Base-by-base conservation (phyloP, 2,797 vertebrate species). In the Liasis olivaceus region DNA sequence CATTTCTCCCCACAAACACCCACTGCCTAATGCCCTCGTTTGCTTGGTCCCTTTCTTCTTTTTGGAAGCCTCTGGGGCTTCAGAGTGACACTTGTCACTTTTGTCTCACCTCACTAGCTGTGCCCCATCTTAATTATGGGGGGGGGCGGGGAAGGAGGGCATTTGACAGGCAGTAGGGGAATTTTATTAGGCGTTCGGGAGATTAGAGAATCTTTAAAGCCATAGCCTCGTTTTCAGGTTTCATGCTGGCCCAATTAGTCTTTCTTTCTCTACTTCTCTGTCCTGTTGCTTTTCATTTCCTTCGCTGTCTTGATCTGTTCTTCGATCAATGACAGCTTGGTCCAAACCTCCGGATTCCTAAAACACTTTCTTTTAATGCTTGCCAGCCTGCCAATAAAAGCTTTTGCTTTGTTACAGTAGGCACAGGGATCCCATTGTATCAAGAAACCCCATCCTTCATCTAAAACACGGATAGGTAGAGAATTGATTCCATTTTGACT, bases 161-260 rank as follows among this genome's bases (percentile, higher is more conserved):
- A 58, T 88, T 88, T 93, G 66, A 88, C 66, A 90, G 59, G 66
- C 59, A 84, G 85, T 88, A 9, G 59, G 26, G 85, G 92, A 59
- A 93, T 93, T 91, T 93, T 91, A 85, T 93, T 64, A 72, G 69
- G 31, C 56, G 24, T 85, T 84, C 64, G 58, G 63, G 85, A 88
- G 69, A 87, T 59, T 81, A 59, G 66, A 24, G 88, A 93, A 91
- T 86, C 92, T 91, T 93, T 93, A 91, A 93, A 91, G 84, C 89
- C 89, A 66, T 59, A 88, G 92, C 42, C 69, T 93, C 1, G 17
- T 84, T 88, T 93, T 69, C 51, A 15, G 72, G 69, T 54, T 91
- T 84, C 92, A 88, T 47, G 51, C 89, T 91, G 92, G 86, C 51
- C 89, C 92, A 93, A 93, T 93, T 93, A 93, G 85, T 66, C 51